phyloP scores from a whole-genome alignment of 2,888 invertebrate species.

The Itoplectis maculator region DNA sequence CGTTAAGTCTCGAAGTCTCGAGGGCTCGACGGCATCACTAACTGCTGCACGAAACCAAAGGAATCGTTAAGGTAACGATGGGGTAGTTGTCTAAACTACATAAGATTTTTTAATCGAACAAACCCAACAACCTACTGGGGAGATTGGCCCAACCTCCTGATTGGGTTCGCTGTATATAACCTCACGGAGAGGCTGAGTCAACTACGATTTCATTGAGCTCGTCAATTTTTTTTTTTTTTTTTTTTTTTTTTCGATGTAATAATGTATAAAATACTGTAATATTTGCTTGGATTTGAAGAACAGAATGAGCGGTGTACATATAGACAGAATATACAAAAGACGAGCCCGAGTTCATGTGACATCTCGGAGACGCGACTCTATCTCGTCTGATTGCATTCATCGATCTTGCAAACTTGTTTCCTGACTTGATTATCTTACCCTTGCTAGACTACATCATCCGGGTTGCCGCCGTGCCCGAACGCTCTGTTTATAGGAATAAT shows the following conservation, averaged over 20 bases:
- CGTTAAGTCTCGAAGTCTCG: neutral
- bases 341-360: slow-evolving; percentile 28
- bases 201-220: too few species aligned
- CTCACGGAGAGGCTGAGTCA: too few species aligned
- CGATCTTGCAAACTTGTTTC: slow-evolving; percentile 67
- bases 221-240: too few species aligned
- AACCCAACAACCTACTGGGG: too few species aligned
- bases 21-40: neutral
- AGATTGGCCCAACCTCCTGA: too few species aligned
- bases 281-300: slow-evolving; percentile 9
- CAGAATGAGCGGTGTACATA: neutral
- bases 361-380: slow-evolving; percentile 28
- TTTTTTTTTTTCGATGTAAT: too few species aligned
- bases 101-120: too few species aligned
- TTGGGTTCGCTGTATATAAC: too few species aligned
- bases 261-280: neutral
- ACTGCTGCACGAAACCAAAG: neutral
- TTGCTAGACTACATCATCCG: slow-evolving; percentile 49
- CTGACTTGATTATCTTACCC: slow-evolving; percentile 69
- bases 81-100: too few species aligned
- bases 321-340: slow-evolving; percentile 15
- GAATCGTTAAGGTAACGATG: neutral
- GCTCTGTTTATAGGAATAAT: slow-evolving; percentile 50
- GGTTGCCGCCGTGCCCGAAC: slow-evolving; percentile 24
- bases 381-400: slow-evolving; percentile 74